These are phyloP conservation scores for Chrysina gloriosa DNA, from an alignment of 2,888 invertebrate species.

Conservation along the genomic window DNA sequence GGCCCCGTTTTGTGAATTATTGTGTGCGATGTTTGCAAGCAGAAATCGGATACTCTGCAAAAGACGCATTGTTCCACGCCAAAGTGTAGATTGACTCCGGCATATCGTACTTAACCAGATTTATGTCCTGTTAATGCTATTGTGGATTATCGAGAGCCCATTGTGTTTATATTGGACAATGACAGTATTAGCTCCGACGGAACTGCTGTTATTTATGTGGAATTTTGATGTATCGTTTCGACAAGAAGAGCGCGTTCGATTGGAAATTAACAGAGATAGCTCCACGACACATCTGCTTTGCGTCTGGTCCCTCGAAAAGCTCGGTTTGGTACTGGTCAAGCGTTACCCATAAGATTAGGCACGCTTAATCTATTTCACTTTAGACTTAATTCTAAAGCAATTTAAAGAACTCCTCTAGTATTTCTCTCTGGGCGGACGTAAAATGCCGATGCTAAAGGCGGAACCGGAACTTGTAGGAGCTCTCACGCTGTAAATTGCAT, in stretches of 20 bases:
- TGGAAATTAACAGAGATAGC: conserved; percentile 59
- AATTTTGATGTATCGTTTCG: conserved; percentile 54
- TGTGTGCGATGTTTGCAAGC: conserved; percentile 60
- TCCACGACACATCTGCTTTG: conserved; percentile 57
- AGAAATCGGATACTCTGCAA: conserved; percentile 48
- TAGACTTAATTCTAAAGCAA: no score
- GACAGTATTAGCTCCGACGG: conserved; percentile 62
- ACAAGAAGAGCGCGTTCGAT: conserved; percentile 56
- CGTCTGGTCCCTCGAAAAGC: neutral
- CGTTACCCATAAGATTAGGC: conserved; percentile 49
- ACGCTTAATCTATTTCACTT: conserved; percentile 51
- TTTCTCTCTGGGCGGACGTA: no score
- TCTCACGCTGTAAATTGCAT: no score
- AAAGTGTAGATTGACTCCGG: conserved; percentile 58
- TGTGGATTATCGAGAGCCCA: conserved; percentile 61
- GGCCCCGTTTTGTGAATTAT: conserved; percentile 60
- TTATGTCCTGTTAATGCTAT: conserved; percentile 64
- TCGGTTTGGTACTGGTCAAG: conserved; percentile 48
- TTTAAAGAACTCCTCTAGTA: no score
- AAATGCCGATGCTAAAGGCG: no score
- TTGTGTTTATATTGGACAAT: conserved; percentile 64
- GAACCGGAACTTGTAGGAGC: no score
- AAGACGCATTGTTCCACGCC: conserved; percentile 51
- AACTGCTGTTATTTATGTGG: conserved; percentile 56
- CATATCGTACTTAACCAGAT: conserved; percentile 58